A percentile compares a stretch with the other conserved stretches of the same genome.
Evolutionary conservation across 2,888 invertebrate species (phyloP).

Genomic region (Hirtodrosophila alboralis): DNA sequence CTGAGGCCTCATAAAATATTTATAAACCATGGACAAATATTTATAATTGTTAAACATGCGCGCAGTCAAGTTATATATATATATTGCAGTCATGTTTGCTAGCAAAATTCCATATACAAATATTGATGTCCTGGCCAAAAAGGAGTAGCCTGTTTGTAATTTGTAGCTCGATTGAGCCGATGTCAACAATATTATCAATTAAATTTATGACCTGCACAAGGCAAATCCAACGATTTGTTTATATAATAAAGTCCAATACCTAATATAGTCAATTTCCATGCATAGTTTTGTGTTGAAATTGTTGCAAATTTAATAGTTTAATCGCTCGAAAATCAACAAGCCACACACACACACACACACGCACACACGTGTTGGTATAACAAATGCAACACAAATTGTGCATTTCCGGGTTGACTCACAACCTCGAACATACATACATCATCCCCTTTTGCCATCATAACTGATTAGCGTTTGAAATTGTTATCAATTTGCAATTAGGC

Average conservation of each 20-base stretch:
- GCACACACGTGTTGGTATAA: conserved; percentile 22
- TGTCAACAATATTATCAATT: conserved; percentile 79
- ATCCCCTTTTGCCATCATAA: conserved; percentile 49
- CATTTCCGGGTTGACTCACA: conserved; percentile 46
- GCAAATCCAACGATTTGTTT: conserved; percentile 19
- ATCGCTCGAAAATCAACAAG: conserved; percentile 52
- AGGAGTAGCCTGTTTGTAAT: conserved; percentile 9
- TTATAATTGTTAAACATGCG: conserved; percentile 70
- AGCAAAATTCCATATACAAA: conserved; percentile 54
- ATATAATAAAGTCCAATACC: conserved; percentile 15
- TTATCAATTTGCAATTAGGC: conserved; percentile 77
- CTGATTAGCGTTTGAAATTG: conserved; percentile 75
- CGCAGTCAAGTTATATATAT: conserved; percentile 30
- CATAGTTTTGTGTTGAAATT: conserved; percentile 26
- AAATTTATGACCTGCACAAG: conserved; percentile 54
- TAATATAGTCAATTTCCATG: conserved; percentile 19
- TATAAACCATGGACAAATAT: conserved; percentile 70
- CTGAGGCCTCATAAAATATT: conserved; percentile 59
- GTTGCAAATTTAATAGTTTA: conserved; percentile 67
- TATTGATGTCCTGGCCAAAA: conserved; percentile 54
- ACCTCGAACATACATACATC: neutral
- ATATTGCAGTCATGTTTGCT: conserved; percentile 46
- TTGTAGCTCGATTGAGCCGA: conserved; percentile 2
- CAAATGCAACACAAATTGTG: conserved; percentile 67
- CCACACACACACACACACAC: conserved; percentile 19